These are phyloP conservation scores for Drosophila sordidapex DNA, from an alignment of 2,888 invertebrate genomes.

Conservation along the genomic window DNA sequence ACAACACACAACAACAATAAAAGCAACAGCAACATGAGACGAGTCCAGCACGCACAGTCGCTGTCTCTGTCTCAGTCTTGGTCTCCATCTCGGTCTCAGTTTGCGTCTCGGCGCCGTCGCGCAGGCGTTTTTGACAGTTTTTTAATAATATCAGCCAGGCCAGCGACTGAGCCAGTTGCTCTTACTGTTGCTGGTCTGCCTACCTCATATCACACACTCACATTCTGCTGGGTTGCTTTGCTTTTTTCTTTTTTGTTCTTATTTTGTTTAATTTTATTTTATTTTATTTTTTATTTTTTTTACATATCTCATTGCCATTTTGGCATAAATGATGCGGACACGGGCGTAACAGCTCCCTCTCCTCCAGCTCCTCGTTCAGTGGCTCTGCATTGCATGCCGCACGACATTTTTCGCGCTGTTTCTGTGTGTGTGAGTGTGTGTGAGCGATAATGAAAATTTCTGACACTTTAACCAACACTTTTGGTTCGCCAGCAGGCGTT, in stretches of 20 bases:
- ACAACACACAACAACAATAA: conserved; percentile 42
- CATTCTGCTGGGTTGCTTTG: conserved; percentile 28
- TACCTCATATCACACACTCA: conserved; percentile 66
- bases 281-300: conserved; percentile 39
- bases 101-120: conserved; percentile 60
- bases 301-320: conserved; percentile 72
- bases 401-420: conserved; percentile 72
- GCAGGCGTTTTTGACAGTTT: conserved; percentile 80
- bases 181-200: conserved; percentile 53
- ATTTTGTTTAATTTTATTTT: conserved; percentile 42
- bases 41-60: conserved; percentile 67
- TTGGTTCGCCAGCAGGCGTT: conserved; percentile 71
- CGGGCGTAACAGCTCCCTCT: conserved; percentile 59
- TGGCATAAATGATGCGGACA: conserved; percentile 79
- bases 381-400: conserved; percentile 74
- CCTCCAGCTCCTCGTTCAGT: conserved; percentile 26
- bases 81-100: conserved; percentile 26
- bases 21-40: conserved; percentile 29
- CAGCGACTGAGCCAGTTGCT: conserved; percentile 31
- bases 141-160: conserved; percentile 76
- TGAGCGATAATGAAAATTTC: conserved; percentile 79
- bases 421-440: conserved; percentile 12
- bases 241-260: conserved; percentile 21
- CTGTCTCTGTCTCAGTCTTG: conserved; percentile 35
- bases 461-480: conserved; percentile 80